Conservation (phyloP, 2,888 invertebrate genomes). For the Neocrepidodera transversa region DNA sequence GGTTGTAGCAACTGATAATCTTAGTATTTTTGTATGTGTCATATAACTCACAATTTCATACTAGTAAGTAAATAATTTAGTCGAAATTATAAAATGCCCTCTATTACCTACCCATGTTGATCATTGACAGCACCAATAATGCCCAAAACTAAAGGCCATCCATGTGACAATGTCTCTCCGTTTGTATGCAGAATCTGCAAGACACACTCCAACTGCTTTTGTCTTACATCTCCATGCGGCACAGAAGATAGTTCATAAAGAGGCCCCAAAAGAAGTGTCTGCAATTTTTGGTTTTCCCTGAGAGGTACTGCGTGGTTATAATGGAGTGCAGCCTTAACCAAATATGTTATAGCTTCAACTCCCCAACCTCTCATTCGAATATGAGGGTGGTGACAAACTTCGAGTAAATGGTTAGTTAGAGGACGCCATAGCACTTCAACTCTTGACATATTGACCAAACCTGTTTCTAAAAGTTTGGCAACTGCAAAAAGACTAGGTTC, state of each 20-base stretch:
- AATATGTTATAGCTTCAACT: conserved; percentile 92
- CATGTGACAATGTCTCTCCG: conserved; percentile 90
- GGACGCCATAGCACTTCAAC: conserved; percentile 96
- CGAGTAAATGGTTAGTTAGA: conserved; percentile 92
- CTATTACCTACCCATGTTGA: conserved; percentile 84
- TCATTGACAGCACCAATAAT: conserved; percentile 95
- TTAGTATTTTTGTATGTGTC: too few species aligned
- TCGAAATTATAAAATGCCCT: too few species aligned
- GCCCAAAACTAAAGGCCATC: conserved; percentile 94
- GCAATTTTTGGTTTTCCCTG: conserved; percentile 86
- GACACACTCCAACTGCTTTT: conserved; percentile 93
- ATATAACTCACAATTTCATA: too few species aligned
- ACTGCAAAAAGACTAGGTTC: conserved; percentile 97
- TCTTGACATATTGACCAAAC: conserved; percentile 86
- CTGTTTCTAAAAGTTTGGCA: conserved; percentile 97
- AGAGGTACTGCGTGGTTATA: conserved; percentile 84
- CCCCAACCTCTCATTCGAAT: conserved; percentile 97
- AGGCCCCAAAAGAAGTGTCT: conserved; percentile 86
- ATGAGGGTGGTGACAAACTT: conserved; percentile 95
- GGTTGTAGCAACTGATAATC: too few species aligned
- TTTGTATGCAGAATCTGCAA: conserved; percentile 90
- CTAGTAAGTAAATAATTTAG: too few species aligned
- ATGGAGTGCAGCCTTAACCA: conserved; percentile 90
- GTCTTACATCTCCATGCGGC: conserved; percentile 91
- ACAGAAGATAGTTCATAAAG: conserved; percentile 90